phyloP scores from a whole-genome alignment of 2,797 vertebrate genomes.

The Microchirus variegatus region DNA sequence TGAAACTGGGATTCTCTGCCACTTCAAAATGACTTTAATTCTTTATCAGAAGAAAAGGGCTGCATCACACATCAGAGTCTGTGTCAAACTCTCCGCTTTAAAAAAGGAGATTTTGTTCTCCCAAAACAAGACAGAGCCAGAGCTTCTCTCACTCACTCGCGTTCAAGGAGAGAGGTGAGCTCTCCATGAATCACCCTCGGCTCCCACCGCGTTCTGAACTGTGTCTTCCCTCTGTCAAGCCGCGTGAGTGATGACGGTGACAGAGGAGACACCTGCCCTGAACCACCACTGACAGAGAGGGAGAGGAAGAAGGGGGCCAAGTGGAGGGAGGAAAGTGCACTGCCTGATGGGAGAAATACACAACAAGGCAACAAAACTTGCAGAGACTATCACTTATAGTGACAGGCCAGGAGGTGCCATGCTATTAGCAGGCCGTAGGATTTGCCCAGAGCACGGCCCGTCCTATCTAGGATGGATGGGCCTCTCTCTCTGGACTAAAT shows the following conservation, averaged over 20 bases:
- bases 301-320: conserved; percentile 22
- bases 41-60: conserved; percentile 41
- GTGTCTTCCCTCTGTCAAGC: conserved; percentile 71
- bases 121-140: conserved; percentile 27
- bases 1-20: conserved; percentile 33
- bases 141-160: conserved; percentile 23
- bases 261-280: conserved; percentile 75
- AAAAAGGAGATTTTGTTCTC: conserved; percentile 22
- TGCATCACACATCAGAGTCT: conserved; percentile 36
- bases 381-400: conserved; percentile 81
- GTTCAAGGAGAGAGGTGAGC: conserved; percentile 52
- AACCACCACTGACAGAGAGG: conserved; percentile 60
- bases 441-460: conserved; percentile 65
- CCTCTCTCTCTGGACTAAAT: conserved; percentile 81
- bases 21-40: conserved; percentile 24
- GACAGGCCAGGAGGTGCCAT: conserved; percentile 76
- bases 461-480: conserved; percentile 78
- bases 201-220: conserved; percentile 56
- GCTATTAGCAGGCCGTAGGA: conserved; percentile 79
- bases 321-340: conserved; percentile 40
- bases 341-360: conserved; percentile 72
- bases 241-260: conserved; percentile 72
- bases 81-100: conserved; percentile 21
- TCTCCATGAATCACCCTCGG: conserved; percentile 64
- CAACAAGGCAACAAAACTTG: conserved; percentile 73